Percentiles rank a stretch among this genome's conserved stretches.
These are phyloP conservation scores for Fopius arisanus DNA, from an alignment of 1,140 invertebrate species.

Conservation along the genomic window DNA sequence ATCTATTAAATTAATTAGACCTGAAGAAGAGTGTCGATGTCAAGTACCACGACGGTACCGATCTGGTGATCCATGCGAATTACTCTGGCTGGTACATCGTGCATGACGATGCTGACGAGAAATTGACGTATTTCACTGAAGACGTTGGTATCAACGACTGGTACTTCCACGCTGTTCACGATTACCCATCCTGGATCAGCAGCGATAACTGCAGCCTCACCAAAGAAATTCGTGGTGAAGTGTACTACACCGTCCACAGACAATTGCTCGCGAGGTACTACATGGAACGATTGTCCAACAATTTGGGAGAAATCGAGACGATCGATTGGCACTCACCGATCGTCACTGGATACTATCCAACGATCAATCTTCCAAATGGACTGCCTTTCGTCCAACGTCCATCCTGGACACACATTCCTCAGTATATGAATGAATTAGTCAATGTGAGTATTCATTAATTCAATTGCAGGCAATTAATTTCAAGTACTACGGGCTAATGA, in stretches of 20 bases:
- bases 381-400: constrained; percentile 71
- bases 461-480: too few relatives aligned
- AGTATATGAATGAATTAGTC: constrained; percentile 45
- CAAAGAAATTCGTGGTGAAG: constrained; percentile 70
- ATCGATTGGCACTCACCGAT: constrained; percentile 66
- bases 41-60: constrained; percentile 30
- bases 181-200: constrained; percentile 71
- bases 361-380: constrained; percentile 71
- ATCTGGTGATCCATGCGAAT: constrained; percentile 59
- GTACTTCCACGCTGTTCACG: constrained; percentile 71
- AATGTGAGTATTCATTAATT: constrained; percentile 40
- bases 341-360: constrained; percentile 70
- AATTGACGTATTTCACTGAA: constrained; percentile 74
- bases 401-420: constrained; percentile 55
- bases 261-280: constrained; percentile 73
- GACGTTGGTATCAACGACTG: constrained; percentile 73
- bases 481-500: too few relatives aligned
- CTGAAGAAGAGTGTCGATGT: constrained; percentile 34
- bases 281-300: constrained; percentile 73
- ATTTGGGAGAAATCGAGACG: constrained; percentile 68
- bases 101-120: constrained; percentile 61
- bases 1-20: constrained; percentile 11
- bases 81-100: constrained; percentile 63
- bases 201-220: constrained; percentile 61
- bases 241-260: constrained; percentile 69